Evolutionary conservation across 2,888 invertebrate genomes (phyloP), one percentile per base, ranked within the genome.

Genomic region (Pinctada fucata): DNA sequence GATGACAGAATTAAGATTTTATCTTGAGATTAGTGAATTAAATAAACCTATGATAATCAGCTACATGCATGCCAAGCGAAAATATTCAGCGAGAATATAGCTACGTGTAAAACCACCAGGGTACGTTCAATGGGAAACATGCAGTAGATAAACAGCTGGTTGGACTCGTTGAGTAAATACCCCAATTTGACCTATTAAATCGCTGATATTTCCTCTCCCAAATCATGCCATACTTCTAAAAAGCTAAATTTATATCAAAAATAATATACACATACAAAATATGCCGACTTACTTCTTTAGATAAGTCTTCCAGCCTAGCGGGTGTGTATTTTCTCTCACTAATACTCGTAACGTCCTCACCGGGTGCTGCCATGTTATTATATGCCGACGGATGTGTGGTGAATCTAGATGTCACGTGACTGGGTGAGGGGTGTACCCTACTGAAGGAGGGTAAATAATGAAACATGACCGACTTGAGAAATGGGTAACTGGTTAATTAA

Each of bases 311-410:
- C 58, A 84, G 82, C 75, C 76, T 78, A 73, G 82, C 86, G 86
- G 86, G 86, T 86, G 84, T 79, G 77, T 78, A 76, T 75, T 80
- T 82, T 79, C 76, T 80, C 69, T 83, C 78, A 68, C 76, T 51
- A 72, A 69, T 79, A 72, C 74, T 77, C 72, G 81, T 75, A 73
- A 81, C 83, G 82, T 82, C 79, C 69, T 82, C 79, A 81, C 81
- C 86, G 86, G 86, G 86, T 86, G 85, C 83, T 80, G 86, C 86
- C 86, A 85, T 86, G 82, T 85, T 85, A 83, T 82, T 70, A 69
- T 72, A 58, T 80, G 70, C 31, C 58, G 58, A 66, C 72, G 64
- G 73, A 80, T 83, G 71, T 63, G 68, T 70, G 77, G 79, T 72
- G 74, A 70, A 72, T 80, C 75, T 80, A 80, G 77, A 74, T 58